Evolutionary conservation across 2,113 vertebrate species (phyloP).

Genomic region (Micronycteris hirsuta): DNA sequence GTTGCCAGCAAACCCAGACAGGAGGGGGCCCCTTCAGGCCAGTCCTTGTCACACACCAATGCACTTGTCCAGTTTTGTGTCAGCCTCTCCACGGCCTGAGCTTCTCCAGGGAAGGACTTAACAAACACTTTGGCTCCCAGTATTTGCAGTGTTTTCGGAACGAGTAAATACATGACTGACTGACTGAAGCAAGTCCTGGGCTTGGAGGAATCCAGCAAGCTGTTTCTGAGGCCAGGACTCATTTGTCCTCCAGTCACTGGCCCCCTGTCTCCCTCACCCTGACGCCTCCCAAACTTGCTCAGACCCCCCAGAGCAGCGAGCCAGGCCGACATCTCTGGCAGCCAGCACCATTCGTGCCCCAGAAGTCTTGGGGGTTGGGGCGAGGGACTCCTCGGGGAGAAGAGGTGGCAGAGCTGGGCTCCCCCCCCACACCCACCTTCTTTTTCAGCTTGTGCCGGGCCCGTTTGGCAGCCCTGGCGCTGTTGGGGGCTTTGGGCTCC

Average conservation of each 20-base stretch:
- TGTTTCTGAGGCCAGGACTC: constrained; percentile 1
- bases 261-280: constrained; percentile 35
- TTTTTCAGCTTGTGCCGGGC: constrained; percentile 99
- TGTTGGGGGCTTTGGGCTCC: constrained; percentile 95
- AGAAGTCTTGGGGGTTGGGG: constrained; percentile 23
- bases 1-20: not conserved
- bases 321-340: constrained; percentile 4
- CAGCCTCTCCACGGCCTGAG: constrained; percentile 29
- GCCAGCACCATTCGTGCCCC: constrained; percentile 5
- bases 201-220: constrained; percentile 36
- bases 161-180: not conserved
- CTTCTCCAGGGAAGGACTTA: constrained; percentile 20
- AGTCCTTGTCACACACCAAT: not conserved
- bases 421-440: constrained; percentile 86
- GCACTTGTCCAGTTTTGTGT: not conserved
- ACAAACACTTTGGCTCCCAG: constrained; percentile 9
- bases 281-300: constrained; percentile 50
- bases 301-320: constrained; percentile 43
- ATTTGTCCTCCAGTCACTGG: not conserved
- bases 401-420: constrained; percentile 34
- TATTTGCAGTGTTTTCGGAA: constrained; percentile 24
- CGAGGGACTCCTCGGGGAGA: not conserved
- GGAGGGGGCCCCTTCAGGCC: not conserved
- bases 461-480: constrained; percentile 96
- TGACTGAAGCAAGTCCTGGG: not conserved